Evolutionary conservation across 1,140 invertebrate genomes (phyloP).

Genomic region (Globodera rostochiensis): DNA sequence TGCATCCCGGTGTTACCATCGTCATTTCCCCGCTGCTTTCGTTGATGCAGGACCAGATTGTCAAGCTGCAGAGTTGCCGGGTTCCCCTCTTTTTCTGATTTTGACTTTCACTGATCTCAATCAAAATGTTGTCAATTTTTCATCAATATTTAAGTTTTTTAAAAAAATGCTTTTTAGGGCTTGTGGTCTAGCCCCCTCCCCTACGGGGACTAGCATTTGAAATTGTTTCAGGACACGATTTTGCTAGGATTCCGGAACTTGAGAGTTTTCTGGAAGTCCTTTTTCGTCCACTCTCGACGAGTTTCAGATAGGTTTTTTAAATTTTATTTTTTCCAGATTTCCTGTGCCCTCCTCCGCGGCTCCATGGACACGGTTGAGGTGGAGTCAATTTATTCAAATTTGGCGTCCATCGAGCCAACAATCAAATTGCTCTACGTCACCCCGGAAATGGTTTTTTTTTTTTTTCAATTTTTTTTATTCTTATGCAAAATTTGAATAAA

Average conservation of each 20-base stretch:
- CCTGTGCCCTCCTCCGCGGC: slow-evolving; percentile 43
- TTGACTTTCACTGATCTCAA: too few species aligned
- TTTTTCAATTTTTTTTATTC: background rate
- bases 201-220: too few species aligned
- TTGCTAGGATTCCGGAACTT: too few species aligned
- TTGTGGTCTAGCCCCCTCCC: too few species aligned
- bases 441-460: slow-evolving; percentile 72
- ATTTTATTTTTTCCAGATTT: slow-evolving; percentile 38
- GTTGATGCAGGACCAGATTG: slow-evolving; percentile 89
- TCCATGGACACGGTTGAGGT: slow-evolving; percentile 33
- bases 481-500: slow-evolving; percentile 1
- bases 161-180: too few species aligned
- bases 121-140: too few species aligned
- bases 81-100: too few species aligned
- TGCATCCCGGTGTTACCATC: slow-evolving; percentile 76
- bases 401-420: slow-evolving; percentile 71
- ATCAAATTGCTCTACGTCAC: slow-evolving; percentile 93
- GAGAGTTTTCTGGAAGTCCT: too few species aligned
- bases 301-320: slow-evolving; percentile 19
- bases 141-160: too few species aligned
- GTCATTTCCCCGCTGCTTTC: slow-evolving; percentile 87
- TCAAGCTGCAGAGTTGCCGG: slow-evolving; percentile 67
- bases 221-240: too few species aligned
- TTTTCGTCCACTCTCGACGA: too few species aligned
- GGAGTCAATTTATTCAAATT: slow-evolving; percentile 41